These are phyloP conservation scores for Ptychoptera contaminata DNA, from an alignment of 2,888 invertebrate genomes.

Conservation along the genomic window DNA sequence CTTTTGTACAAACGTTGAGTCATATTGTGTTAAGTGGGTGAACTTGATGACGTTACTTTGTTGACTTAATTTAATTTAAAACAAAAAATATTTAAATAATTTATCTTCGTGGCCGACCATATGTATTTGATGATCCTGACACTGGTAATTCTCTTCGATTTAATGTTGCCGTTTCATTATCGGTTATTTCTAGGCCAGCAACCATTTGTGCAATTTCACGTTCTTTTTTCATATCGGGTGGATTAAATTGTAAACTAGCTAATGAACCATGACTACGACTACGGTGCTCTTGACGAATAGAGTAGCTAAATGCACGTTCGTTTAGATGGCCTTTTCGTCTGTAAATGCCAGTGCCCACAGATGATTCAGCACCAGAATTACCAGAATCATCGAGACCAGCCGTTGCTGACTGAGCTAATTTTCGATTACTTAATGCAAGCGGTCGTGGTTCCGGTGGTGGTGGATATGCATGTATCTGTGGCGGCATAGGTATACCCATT, in stretches of 20 bases:
- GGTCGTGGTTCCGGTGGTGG: slow-evolving; percentile 37
- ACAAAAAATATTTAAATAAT: background rate
- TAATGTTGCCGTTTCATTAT: background rate
- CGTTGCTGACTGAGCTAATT: slow-evolving; percentile 52
- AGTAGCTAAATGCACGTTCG: slow-evolving; percentile 85
- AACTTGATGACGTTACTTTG: too few relatives aligned
- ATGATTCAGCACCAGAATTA: slow-evolving; percentile 37
- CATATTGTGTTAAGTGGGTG: too few relatives aligned
- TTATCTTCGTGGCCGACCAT: slow-evolving; percentile 9
- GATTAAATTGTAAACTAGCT: slow-evolving; percentile 79
- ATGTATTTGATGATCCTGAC: slow-evolving; percentile 5
- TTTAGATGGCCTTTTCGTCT: slow-evolving; percentile 82
- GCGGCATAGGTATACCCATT: slow-evolving; percentile 32
- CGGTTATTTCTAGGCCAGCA: slow-evolving; percentile 52
- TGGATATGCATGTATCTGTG: slow-evolving; percentile 32
- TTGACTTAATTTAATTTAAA: too few relatives aligned
- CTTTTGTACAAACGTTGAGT: too few relatives aligned
- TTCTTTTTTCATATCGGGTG: slow-evolving; percentile 74
- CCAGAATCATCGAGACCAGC: slow-evolving; percentile 41
- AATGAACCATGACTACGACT: slow-evolving; percentile 84
- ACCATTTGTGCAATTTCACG: slow-evolving; percentile 86
- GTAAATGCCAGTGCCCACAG: slow-evolving; percentile 68
- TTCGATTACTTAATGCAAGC: slow-evolving; percentile 35
- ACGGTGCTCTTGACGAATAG: slow-evolving; percentile 83
- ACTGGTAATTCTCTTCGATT: slow-evolving; percentile 2